A percentile compares a stretch with the other conserved stretches of the same genome.
These are phyloP conservation scores for Agrochola macilenta DNA, from an alignment of 2,888 invertebrate genomes.

Conservation along the genomic window DNA sequence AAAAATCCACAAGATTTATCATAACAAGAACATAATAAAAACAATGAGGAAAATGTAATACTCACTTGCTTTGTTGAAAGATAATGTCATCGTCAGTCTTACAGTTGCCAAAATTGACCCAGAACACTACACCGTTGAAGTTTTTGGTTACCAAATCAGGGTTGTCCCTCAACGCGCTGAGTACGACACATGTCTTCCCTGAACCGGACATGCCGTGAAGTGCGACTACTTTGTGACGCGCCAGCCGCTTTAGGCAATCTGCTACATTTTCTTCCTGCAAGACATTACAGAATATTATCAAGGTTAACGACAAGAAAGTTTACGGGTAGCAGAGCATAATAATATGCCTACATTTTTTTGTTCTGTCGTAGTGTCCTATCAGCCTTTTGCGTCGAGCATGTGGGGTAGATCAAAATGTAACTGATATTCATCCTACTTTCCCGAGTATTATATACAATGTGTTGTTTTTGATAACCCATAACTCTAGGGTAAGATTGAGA, in stretches of 20 bases:
- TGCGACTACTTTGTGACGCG: conserved; percentile 90
- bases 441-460: no score
- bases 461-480: no score
- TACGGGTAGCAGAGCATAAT: no score
- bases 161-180: conserved; percentile 90
- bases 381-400: no score
- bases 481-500: no score
- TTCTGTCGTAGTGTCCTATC: no score
- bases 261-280: conserved; percentile 88
- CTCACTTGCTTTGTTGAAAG: conserved; percentile 86
- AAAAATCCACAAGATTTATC: not conserved
- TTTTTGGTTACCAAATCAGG: conserved; percentile 85
- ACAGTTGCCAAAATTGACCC: conserved; percentile 90
- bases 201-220: conserved; percentile 94
- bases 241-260: conserved; percentile 82
- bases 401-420: no score
- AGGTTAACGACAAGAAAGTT: not conserved
- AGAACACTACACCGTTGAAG: conserved; percentile 90
- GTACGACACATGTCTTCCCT: conserved; percentile 93
- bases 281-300: not conserved
- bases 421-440: no score
- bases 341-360: no score
- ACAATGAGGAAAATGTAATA: conserved; percentile 35
- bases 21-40: not conserved
- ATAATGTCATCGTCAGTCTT: conserved; percentile 87